Evolutionary conservation across 2,113 vertebrate genomes (phyloP).

Genomic region (Coregonus clupeaformis): DNA sequence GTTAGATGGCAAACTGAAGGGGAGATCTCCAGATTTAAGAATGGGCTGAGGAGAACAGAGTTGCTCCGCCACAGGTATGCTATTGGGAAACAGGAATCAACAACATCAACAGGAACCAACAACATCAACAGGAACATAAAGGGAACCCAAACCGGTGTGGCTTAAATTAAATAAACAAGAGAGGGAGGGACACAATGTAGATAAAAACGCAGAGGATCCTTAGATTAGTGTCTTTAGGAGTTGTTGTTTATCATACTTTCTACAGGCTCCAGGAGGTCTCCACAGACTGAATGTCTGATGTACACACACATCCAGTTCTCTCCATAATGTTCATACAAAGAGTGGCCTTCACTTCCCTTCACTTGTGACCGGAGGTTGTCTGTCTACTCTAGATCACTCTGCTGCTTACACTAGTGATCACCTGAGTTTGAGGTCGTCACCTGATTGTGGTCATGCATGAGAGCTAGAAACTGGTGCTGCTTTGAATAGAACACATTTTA

Average conservation of each 20-base stretch:
- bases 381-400: not conserved
- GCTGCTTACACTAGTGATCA: conserved; percentile 45
- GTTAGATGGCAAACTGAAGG: conserved; percentile 1
- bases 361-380: conserved; percentile 35
- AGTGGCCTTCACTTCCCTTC: conserved; percentile 24
- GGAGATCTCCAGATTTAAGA: not conserved
- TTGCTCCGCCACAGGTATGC: not conserved
- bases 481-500: conserved; percentile 3
- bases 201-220: conserved; percentile 16
- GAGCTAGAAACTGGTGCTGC: not conserved
- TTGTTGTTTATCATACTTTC: conserved; percentile 13
- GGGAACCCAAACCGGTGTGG: not conserved
- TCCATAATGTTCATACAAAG: conserved; percentile 38
- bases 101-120: not conserved
- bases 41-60: too few relatives aligned
- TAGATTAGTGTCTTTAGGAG: conserved; percentile 28
- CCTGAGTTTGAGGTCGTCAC: conserved; percentile 42
- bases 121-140: not conserved
- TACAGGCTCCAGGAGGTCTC: conserved; percentile 29
- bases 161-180: not conserved
- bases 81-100: too few relatives aligned
- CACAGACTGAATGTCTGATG: conserved; percentile 32
- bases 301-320: conserved; percentile 21
- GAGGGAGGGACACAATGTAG: not conserved
- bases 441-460: conserved; percentile 25